A percentile compares a stretch with the other conserved stretches of the same genome.
These are phyloP conservation scores for Thinocorus orbignyianus DNA, from an alignment of 2,113 vertebrate species.

Conservation along the genomic window DNA sequence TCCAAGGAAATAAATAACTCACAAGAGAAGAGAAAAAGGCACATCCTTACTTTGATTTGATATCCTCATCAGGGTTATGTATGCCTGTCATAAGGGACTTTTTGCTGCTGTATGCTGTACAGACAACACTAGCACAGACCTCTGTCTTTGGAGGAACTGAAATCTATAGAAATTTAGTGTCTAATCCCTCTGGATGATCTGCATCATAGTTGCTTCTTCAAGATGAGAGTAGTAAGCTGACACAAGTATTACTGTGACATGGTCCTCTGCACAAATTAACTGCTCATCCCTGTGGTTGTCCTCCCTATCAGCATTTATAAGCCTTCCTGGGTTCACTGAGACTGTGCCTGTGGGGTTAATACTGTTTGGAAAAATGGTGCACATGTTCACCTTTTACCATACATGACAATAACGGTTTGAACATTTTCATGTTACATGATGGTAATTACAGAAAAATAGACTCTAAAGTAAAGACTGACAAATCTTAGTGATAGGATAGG, in stretches of 20 bases:
- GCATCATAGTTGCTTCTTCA: background rate
- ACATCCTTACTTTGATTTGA: background rate
- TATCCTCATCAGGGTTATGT: background rate
- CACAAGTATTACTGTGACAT: background rate
- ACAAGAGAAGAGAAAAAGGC: background rate
- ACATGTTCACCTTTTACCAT: fast-evolving
- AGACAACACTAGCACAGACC: background rate
- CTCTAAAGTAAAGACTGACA: background rate
- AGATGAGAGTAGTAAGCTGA: background rate
- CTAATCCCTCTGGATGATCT: background rate
- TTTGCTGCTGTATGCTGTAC: background rate
- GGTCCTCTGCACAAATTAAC: background rate
- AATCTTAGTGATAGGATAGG: background rate
- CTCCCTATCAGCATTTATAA: background rate
- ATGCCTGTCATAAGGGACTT: background rate
- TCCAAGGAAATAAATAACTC: constrained; percentile 1
- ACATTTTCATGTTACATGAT: background rate
- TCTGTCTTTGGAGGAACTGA: background rate
- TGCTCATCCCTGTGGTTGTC: background rate
- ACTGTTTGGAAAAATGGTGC: background rate
- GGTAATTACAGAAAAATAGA: background rate
- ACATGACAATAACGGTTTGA: background rate
- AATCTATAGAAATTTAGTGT: background rate
- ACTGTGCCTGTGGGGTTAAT: background rate
- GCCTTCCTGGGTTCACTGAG: background rate